Percentiles rank a stretch among this genome's conserved stretches.
These are phyloP conservation scores for Drosophila nikananu DNA, from an alignment of 1,140 invertebrate genomes.

Conservation along the genomic window DNA sequence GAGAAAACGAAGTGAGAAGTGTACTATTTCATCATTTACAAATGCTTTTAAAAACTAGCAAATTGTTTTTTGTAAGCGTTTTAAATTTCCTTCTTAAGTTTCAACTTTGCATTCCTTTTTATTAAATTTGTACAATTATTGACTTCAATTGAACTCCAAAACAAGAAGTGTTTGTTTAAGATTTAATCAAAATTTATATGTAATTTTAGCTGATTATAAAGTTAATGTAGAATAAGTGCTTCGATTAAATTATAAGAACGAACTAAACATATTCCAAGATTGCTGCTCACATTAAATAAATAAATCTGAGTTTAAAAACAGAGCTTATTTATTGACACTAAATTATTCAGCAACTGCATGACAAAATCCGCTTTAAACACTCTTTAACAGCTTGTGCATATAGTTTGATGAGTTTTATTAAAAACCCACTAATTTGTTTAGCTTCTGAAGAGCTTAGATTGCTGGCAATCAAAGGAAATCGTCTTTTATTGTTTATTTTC, in stretches of 20 bases:
- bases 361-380: neutral
- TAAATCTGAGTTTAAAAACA: neutral
- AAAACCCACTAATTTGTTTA: constrained; percentile 7
- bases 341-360: neutral
- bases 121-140: neutral
- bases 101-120: no score
- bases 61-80: neutral
- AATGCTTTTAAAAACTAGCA: neutral
- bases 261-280: neutral
- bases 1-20: neutral
- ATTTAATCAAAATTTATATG: neutral
- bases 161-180: neutral
- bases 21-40: neutral
- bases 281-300: neutral
- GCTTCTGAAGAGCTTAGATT: constrained; percentile 14
- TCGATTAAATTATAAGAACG: neutral
- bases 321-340: neutral
- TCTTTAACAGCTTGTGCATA: neutral
- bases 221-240: neutral
- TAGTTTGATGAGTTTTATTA: constrained; percentile 9
- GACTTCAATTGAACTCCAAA: neutral
- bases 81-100: neutral
- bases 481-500: constrained; percentile 29
- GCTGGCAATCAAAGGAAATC: constrained; percentile 27
- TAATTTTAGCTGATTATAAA: neutral